Evolutionary conservation across 92 coral and sea anemone species (phyloP).

Genomic region (Umimayanthus kanabou): DNA sequence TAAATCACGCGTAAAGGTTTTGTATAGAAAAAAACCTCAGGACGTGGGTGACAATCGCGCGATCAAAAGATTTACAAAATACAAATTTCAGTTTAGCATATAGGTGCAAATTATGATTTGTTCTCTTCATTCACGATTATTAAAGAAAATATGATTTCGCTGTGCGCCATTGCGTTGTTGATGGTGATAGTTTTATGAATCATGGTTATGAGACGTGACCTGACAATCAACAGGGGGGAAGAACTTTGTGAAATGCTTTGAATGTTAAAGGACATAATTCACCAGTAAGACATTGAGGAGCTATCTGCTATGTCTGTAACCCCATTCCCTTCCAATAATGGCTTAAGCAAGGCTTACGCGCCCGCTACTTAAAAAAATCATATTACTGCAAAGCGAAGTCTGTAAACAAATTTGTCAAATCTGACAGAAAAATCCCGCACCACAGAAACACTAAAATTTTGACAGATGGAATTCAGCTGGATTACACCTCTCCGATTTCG

Average conservation of each 20-base stretch:
- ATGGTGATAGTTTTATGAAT: too few species aligned
- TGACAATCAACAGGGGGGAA: background rate
- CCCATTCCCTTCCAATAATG: background rate
- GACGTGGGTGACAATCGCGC: too few species aligned
- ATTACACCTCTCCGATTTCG: background rate
- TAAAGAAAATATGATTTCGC: too few species aligned
- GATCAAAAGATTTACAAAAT: too few species aligned
- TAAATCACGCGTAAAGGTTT: too few species aligned
- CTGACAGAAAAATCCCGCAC: slow-evolving; percentile 4
- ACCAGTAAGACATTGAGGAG: too few species aligned
- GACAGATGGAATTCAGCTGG: background rate
- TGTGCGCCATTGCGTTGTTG: too few species aligned
- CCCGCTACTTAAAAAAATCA: background rate
- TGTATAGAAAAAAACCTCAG: too few species aligned
- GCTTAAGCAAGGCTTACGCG: background rate
- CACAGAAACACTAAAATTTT: background rate
- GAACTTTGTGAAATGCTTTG: background rate
- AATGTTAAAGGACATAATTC: background rate
- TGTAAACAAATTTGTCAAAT: slow-evolving; percentile 24
- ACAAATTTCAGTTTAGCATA: too few species aligned
- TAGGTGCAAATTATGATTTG: too few species aligned
- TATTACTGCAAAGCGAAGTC: background rate
- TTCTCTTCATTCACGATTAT: too few species aligned
- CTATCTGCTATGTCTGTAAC: background rate
- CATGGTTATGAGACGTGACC: too few species aligned